Evolutionary conservation across 2,888 invertebrate genomes (phyloP), one percentile per base, ranked within the genome.

Genomic region (Rosalia funebris): DNA sequence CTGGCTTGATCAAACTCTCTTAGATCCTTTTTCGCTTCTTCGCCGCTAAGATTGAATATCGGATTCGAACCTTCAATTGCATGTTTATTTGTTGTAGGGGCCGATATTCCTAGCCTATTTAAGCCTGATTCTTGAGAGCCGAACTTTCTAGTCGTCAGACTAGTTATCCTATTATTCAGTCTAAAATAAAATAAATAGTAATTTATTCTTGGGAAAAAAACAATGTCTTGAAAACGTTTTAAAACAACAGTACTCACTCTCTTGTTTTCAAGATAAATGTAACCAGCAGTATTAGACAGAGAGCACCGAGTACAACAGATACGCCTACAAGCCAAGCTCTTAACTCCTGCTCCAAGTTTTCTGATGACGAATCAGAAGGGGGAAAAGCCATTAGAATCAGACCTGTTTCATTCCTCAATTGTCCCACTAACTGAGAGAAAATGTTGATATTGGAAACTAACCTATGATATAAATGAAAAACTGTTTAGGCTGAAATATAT

Each of bases 51-150:
- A 11, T 42, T 53, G 83, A 87, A 89, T 16, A 90, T 86, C 1
- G 90, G 90, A 81, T 90, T 90, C 46, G 90, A 88, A 12, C 90
- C 90, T 74, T 89, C 89, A 1, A 85, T 79, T 0, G 90, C 87
- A 79, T 89, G 88, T 66, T 86, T 86, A 81, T 91, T 91, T 46
- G 90, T 89, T 34, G 87, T 88, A 5, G 91, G 91, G 0, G 84
- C 81, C 19, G 76, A 73, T n/a, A 76, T 81, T 44, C 80, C 81
- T 4, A 67, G 5, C 19, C 85, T 84, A 80, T 87, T 88, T 62
- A 87, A 79, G 1, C 84, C 86, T 0, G 88, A 87, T 64, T 86
- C 86, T 70, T 86, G 82, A 0, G 89, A 89, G 0, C 87, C 88
- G 77, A 88, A 89, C 71, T 86, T 86, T 0, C 86, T 86, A 66